Conservation (phyloP, 1,140 invertebrate genomes). For the Planococcus citri region DNA sequence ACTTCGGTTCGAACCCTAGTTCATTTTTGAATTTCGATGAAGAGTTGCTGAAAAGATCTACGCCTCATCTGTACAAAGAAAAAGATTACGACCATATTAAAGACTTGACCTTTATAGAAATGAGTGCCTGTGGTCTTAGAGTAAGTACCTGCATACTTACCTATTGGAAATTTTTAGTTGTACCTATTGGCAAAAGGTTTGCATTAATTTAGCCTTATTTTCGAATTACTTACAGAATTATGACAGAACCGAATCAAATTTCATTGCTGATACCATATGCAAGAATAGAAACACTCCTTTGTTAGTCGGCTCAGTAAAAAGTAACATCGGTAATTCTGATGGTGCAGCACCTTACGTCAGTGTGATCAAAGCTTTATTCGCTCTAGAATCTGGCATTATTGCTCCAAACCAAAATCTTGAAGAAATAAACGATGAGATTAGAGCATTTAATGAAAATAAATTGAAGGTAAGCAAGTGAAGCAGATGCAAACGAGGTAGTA, state of each 20-base stretch:
- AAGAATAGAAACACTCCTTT: conserved; percentile 38
- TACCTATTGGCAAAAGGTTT: no score
- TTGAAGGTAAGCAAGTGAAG: conserved; percentile 29
- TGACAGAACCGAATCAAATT: conserved; percentile 27
- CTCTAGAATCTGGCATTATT: conserved; percentile 28
- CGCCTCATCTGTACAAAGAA: conserved; percentile 36
- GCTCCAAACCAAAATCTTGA: conserved; percentile 30
- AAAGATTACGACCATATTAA: conserved; percentile 38
- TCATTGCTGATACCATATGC: conserved; percentile 26
- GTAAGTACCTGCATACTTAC: conserved; percentile 5
- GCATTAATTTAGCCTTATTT: background rate
- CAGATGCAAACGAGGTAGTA: no score
- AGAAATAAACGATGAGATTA: conserved; percentile 37
- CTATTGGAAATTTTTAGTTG: no score
- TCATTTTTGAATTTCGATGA: no score
- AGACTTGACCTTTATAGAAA: conserved; percentile 31
- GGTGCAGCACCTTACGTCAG: conserved; percentile 48
- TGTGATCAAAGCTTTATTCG: conserved; percentile 40
- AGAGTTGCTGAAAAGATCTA: no score
- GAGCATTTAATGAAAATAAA: no score
- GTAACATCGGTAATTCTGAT: conserved; percentile 64
- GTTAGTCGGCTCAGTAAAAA: conserved; percentile 59
- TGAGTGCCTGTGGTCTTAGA: conserved; percentile 10
- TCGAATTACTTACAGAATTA: conserved; percentile 20
- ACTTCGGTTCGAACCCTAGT: no score